Evolutionary conservation across 2,888 invertebrate species (phyloP), one percentile per base, ranked within the genome.

Genomic region (Punctoribates punctum): DNA sequence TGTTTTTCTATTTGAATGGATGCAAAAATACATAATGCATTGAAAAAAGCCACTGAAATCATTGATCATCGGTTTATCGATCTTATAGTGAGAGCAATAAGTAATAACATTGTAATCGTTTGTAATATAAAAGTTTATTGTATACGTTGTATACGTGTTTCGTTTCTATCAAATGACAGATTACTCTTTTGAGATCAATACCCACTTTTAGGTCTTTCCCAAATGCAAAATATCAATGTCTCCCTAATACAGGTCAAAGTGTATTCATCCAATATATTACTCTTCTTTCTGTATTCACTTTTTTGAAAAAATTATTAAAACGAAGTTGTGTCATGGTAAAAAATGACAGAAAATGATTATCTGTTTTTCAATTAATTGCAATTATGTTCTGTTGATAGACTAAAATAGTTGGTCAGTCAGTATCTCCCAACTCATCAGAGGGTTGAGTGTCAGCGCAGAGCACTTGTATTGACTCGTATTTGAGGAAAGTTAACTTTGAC

Each of bases 71-170:
- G 70, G 70, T 42, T 65, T 70, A 70, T 70, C 70, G 70, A 70
- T 70, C 42, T 70, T 23, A 70, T 20, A 70, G 70, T 70, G 42
- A 42, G 42, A 70, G 70, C 38, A 34, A 65, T 65, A 60, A 34
- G 65, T 20, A 38, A 70, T 70, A 70, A 70, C 42, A 70, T 70
- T 42, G 42, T 70, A 70, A 70, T 70, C 42, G 20, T n/a, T 70
- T 70, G 42, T 70, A 70, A 70, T 70, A 70, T 70, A 70, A 70
- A 70, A 70, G 42, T 70, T 70, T 38, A 70, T 70, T 70, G 65
- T 70, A 60, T 60, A 25, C 60, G 27, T 70, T 70, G 65, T 70
- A 60, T 60, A 25, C 60, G 27, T 27, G 13, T 60, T 25, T 60
- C 23, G 13, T 11, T 29, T 62, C 29, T 34, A 42, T 70, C 15